Percentiles rank a stretch among this genome's conserved stretches.
Evolutionary conservation across 2,888 invertebrate species (phyloP).

Genomic region (Leistus spinibarbis): DNA sequence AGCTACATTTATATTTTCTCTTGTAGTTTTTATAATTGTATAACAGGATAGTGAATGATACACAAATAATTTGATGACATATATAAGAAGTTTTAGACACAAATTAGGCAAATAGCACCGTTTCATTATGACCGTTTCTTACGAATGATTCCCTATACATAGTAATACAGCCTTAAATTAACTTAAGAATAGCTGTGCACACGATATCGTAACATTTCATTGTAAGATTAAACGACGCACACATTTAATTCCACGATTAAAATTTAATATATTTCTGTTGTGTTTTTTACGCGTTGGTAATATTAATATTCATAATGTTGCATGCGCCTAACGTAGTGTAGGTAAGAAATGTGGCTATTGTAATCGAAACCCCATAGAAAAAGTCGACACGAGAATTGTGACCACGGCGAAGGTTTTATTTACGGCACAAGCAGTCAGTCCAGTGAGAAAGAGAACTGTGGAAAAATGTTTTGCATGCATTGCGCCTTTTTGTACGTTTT

Average conservation of each 20-base stretch:
- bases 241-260: constrained; percentile 8
- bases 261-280: constrained; percentile 4
- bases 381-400: neutral
- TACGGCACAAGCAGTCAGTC: neutral
- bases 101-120: too few species aligned
- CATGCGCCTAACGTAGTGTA: constrained; percentile 1
- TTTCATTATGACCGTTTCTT: too few species aligned
- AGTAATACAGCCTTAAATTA: too few species aligned
- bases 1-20: too few species aligned
- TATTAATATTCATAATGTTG: constrained; percentile 35
- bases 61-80: too few species aligned
- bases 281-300: neutral
- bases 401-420: neutral
- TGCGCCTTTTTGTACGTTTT: constrained; percentile 28
- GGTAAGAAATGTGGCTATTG: constrained; percentile 16
- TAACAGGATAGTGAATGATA: too few species aligned
- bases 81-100: too few species aligned
- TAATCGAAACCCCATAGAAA: constrained; percentile 14
- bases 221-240: neutral
- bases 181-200: too few species aligned
- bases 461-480: constrained; percentile 9
- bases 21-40: too few species aligned
- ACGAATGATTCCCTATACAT: too few species aligned
- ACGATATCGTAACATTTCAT: too few species aligned
- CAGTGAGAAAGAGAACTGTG: neutral